phyloP scores from a whole-genome alignment of 2,113 vertebrate genomes.

The Notothenia coriiceps region DNA sequence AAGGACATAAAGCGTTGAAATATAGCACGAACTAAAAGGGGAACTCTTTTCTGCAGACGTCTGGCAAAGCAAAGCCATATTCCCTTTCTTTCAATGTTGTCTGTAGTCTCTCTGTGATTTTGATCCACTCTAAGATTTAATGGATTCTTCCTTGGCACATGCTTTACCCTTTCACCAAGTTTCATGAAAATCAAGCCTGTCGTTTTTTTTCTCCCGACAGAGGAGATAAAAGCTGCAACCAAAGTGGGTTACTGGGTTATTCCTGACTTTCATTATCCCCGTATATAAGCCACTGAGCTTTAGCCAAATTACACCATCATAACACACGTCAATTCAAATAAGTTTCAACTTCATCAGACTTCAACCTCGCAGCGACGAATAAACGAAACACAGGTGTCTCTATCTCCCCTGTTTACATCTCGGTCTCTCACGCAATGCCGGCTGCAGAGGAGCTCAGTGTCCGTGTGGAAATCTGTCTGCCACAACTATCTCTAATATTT shows the following conservation, averaged over 20 bases:
- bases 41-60: too few species aligned
- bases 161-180: too few species aligned
- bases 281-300: background rate
- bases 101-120: too few species aligned
- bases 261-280: slow-evolving; percentile 6
- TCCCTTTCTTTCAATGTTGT: too few species aligned
- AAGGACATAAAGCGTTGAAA: too few species aligned
- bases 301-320: slow-evolving; percentile 19
- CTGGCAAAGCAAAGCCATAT: too few species aligned
- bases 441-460: slow-evolving; percentile 29
- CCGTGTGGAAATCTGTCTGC: slow-evolving; percentile 54
- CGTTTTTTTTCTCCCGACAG: too few species aligned
- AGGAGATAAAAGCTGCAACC: background rate
- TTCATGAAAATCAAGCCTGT: too few species aligned
- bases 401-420: slow-evolving; percentile 54
- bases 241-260: slow-evolving; percentile 25
- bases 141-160: too few species aligned
- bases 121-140: too few species aligned
- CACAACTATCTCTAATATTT: slow-evolving; percentile 79
- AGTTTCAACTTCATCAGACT: background rate
- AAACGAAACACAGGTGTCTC: slow-evolving; percentile 62
- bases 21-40: too few species aligned
- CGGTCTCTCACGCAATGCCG: slow-evolving; percentile 43
- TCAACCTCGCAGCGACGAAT: slow-evolving; percentile 3
- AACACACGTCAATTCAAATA: slow-evolving; percentile 29